A percentile compares a stretch with the other conserved stretches of the same genome.
These are phyloP conservation scores for Harpagifer antarcticus DNA, from an alignment of 2,797 vertebrate genomes.

Conservation along the genomic window DNA sequence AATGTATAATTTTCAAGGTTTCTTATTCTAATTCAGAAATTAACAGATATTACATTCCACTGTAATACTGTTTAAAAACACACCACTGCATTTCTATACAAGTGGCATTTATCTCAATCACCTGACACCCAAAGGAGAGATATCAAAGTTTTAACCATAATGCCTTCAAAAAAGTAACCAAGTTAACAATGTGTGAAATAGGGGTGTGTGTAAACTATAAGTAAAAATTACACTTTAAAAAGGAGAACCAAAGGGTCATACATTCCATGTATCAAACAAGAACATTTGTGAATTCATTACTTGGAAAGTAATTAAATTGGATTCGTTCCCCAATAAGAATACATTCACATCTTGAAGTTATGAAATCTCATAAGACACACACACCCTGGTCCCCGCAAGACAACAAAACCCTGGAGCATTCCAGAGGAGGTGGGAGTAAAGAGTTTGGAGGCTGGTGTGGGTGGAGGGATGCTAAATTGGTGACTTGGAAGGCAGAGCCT, in stretches of 20 bases:
- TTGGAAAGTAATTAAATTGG: not conserved
- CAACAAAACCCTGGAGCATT: slow-evolving; percentile 67
- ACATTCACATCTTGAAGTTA: slow-evolving; percentile 40
- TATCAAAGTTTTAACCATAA: slow-evolving; percentile 5
- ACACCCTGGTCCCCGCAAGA: slow-evolving; percentile 44
- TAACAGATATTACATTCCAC: too few relatives aligned
- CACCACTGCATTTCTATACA: not conserved
- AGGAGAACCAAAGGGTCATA: not conserved
- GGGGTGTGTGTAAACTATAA: not conserved
- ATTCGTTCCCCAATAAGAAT: not conserved
- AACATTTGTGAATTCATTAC: not conserved
- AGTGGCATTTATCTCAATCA: slow-evolving; percentile 4
- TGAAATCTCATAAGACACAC: slow-evolving; percentile 42
- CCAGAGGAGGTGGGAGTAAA: slow-evolving; percentile 64
- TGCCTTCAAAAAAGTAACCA: not conserved
- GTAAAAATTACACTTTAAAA: not conserved
- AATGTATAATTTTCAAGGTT: not conserved
- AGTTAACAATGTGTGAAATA: not conserved
- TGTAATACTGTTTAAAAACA: too few relatives aligned
- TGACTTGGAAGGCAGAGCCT: slow-evolving; percentile 75
- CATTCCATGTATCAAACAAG: not conserved
- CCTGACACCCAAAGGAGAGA: not conserved
- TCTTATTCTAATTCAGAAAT: not conserved
- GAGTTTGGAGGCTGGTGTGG: slow-evolving; percentile 37
- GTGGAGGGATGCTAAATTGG: slow-evolving; percentile 72